These are phyloP conservation scores for Poicephalus gulielmi DNA, from an alignment of 2,113 vertebrate species.

Conservation along the genomic window DNA sequence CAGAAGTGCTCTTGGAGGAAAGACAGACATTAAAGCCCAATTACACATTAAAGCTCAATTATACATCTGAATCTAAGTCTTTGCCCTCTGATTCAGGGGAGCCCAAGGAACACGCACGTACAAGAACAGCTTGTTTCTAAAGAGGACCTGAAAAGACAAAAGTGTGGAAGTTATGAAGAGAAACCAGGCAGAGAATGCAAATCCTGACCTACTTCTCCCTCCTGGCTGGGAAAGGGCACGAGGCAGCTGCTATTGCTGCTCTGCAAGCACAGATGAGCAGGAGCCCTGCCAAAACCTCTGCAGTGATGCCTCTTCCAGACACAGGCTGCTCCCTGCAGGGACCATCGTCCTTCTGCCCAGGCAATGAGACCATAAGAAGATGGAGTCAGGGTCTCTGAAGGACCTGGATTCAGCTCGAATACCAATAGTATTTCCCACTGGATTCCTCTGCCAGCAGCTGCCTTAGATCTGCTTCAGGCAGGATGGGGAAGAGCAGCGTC, in stretches of 20 bases:
- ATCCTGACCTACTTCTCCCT: constrained; percentile 58
- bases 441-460: neutral
- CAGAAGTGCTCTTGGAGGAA: neutral
- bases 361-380: neutral
- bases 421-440: neutral
- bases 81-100: neutral
- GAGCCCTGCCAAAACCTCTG: neutral
- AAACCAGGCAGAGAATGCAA: constrained; percentile 2
- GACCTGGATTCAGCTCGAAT: neutral
- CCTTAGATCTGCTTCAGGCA: neutral
- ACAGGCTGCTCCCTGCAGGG: neutral
- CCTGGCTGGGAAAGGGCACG: neutral
- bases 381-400: neutral
- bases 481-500: neutral
- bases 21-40: neutral
- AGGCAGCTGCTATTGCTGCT: constrained; percentile 30
- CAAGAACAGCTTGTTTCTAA: neutral
- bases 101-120: rapidly evolving
- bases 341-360: neutral
- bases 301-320: neutral
- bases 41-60: neutral
- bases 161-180: neutral
- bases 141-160: neutral
- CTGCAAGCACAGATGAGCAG: neutral
- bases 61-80: neutral